Percentiles rank a stretch among this genome's conserved stretches.
Conservation (phyloP, 2,888 invertebrate genomes). For the Drosophila anomelani region DNA sequence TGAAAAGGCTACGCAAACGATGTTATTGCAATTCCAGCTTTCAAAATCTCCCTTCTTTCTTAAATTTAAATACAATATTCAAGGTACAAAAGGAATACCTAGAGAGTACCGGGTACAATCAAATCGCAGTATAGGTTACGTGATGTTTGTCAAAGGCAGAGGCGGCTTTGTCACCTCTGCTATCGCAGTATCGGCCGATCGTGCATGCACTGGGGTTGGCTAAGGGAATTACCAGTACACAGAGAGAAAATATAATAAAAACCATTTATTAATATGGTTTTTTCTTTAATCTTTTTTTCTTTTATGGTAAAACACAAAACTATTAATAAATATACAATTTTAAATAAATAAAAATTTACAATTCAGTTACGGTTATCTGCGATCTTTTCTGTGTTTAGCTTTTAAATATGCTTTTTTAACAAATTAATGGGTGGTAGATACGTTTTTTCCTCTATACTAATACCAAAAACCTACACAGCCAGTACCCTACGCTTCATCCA, state of each 20-base stretch:
- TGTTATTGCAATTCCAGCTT: too few relatives aligned
- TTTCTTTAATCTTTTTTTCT: not conserved
- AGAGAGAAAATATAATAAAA: not conserved
- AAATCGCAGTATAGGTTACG: slow-evolving; percentile 42
- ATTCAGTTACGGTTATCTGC: too few relatives aligned
- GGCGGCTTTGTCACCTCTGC: slow-evolving; percentile 26
- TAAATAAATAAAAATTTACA: too few relatives aligned
- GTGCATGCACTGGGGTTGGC: slow-evolving; percentile 16
- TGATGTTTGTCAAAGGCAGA: slow-evolving; percentile 33
- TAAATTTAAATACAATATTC: not conserved
- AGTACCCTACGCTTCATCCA: slow-evolving; percentile 6
- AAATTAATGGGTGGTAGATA: too few relatives aligned
- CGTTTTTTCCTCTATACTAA: not conserved
- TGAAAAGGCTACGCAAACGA: too few relatives aligned
- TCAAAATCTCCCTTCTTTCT: not conserved
- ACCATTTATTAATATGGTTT: not conserved
- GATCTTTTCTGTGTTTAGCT: too few relatives aligned
- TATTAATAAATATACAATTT: too few relatives aligned
- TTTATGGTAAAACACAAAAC: too few relatives aligned
- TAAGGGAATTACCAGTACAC: slow-evolving; percentile 30
- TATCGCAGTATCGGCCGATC: slow-evolving; percentile 25
- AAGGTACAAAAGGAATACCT: not conserved
- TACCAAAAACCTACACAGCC: not conserved
- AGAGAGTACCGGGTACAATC: slow-evolving; percentile 19
- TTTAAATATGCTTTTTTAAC: too few relatives aligned